Evolutionary conservation across 2,888 invertebrate species (phyloP).

Genomic region (Fissipunctia ypsillon): DNA sequence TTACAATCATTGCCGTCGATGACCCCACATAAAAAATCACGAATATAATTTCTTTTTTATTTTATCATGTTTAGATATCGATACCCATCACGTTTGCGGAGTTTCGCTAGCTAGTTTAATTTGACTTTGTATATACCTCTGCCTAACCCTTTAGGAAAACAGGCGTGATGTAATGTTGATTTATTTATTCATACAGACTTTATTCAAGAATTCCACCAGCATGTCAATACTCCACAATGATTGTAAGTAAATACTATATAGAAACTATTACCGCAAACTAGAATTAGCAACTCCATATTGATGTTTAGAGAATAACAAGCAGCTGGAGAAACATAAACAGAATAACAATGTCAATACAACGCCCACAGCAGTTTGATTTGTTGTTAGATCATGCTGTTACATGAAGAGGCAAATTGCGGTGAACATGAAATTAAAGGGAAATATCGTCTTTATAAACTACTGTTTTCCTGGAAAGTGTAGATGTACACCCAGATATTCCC

Average conservation of each 20-base stretch:
- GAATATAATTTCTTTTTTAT: too few relatives aligned
- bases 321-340: constrained; percentile 41
- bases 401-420: background rate
- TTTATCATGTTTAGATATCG: too few relatives aligned
- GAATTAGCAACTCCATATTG: constrained; percentile 52
- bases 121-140: too few relatives aligned
- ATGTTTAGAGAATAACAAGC: constrained; percentile 48
- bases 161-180: background rate
- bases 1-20: too few relatives aligned
- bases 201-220: constrained; percentile 2
- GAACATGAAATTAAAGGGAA: constrained; percentile 3
- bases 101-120: too few relatives aligned
- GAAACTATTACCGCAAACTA: constrained; percentile 39
- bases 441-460: background rate
- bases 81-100: too few relatives aligned
- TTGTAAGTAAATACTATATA: constrained; percentile 42
- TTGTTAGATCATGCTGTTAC: constrained; percentile 37
- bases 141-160: too few relatives aligned
- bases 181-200: background rate
- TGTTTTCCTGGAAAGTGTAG: background rate
- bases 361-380: constrained; percentile 47
- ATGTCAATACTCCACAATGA: constrained; percentile 34
- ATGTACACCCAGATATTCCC: background rate
- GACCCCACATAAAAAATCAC: too few relatives aligned
- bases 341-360: constrained; percentile 53